A percentile compares a stretch with the other conserved stretches of the same genome.
Evolutionary conservation across 2,113 vertebrate genomes (phyloP).

Genomic region (Axis porcinus): DNA sequence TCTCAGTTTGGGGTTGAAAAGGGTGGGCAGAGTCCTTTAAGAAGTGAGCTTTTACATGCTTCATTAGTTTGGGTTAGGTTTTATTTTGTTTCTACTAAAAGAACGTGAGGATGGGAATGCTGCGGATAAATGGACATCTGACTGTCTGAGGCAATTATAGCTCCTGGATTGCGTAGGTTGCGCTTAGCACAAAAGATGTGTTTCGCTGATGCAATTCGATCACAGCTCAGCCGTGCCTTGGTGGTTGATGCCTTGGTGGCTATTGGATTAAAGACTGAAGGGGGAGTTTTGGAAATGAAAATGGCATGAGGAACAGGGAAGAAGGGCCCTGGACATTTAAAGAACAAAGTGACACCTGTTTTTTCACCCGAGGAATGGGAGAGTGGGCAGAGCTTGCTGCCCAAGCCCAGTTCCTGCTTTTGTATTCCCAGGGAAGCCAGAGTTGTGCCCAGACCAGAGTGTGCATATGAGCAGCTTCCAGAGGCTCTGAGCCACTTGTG

Average conservation of each 20-base stretch:
- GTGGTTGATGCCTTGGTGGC: background rate
- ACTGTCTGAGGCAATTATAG: background rate
- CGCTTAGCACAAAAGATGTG: background rate
- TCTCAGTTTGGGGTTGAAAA: slow-evolving; percentile 22
- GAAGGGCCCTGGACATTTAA: background rate
- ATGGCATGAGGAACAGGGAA: background rate
- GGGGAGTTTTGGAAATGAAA: background rate
- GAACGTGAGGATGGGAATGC: background rate
- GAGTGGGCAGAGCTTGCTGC: background rate
- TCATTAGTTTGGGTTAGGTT: background rate
- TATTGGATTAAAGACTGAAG: background rate
- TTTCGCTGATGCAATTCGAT: background rate
- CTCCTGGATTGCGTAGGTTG: background rate
- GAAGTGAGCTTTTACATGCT: background rate
- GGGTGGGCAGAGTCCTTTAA: background rate
- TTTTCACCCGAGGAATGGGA: background rate
- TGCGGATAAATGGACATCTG: background rate
- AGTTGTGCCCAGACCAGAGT: background rate
- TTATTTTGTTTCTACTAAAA: background rate
- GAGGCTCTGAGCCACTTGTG: background rate
- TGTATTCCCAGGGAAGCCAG: background rate
- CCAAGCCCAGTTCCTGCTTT: background rate
- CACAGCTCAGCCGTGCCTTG: background rate
- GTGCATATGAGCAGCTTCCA: background rate
- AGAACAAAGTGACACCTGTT: background rate